Evolutionary conservation across 2,888 invertebrate genomes (phyloP).

Genomic region (Esperia sulphurella): DNA sequence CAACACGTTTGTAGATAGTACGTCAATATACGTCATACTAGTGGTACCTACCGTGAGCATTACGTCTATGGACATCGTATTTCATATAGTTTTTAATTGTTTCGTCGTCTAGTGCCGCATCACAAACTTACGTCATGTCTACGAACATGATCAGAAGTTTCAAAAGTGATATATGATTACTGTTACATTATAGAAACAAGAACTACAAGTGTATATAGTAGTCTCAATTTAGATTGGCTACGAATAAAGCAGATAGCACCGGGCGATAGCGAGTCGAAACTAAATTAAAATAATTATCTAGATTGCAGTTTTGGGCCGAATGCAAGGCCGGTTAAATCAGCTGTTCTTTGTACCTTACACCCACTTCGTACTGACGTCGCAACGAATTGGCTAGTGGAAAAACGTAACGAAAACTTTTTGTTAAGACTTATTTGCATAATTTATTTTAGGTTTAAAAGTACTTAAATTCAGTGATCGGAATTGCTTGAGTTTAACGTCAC

Average conservation of each 20-base stretch:
- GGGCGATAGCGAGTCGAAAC: conserved; percentile 30
- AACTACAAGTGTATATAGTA: conserved; percentile 3
- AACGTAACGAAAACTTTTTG: background rate
- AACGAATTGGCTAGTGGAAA: background rate
- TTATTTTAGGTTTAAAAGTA: background rate
- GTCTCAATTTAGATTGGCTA: conserved; percentile 22
- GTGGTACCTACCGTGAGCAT: too few species aligned
- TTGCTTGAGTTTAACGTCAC: too few species aligned
- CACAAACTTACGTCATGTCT: too few species aligned
- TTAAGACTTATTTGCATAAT: too few species aligned
- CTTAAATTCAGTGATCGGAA: background rate
- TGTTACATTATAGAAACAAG: background rate
- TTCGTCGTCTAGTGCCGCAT: too few species aligned
- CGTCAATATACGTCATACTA: too few species aligned
- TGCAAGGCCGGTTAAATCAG: conserved; percentile 34
- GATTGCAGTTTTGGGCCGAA: conserved; percentile 49
- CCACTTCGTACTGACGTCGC: background rate
- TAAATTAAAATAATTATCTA: conserved; percentile 70
- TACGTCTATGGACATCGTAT: too few species aligned
- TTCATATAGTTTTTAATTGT: too few species aligned
- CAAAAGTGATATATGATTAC: too few species aligned
- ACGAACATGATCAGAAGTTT: too few species aligned
- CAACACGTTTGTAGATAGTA: too few species aligned
- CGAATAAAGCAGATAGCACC: conserved; percentile 18
- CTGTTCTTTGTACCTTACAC: conserved; percentile 19